Evolutionary conservation across 2,888 invertebrate species (phyloP).

Genomic region (Tenthredo distinguenda): DNA sequence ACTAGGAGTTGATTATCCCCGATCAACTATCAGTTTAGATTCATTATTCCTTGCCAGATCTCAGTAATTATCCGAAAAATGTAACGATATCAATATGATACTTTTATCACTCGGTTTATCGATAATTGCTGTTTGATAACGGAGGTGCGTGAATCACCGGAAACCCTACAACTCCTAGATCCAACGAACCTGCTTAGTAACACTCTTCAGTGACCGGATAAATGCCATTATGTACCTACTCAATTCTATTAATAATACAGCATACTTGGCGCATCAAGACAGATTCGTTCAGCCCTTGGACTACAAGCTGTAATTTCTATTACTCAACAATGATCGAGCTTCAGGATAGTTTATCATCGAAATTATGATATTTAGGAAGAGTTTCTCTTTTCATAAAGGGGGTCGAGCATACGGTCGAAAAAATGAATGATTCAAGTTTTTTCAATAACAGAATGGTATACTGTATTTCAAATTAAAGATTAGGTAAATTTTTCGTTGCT

Average conservation of each 20-base stretch:
- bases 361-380: background rate
- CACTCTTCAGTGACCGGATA: background rate
- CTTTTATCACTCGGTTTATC: background rate
- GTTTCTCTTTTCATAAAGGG: background rate
- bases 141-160: background rate
- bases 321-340: background rate
- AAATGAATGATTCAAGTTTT: background rate
- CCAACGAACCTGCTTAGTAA: background rate
- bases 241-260: constrained; percentile 9
- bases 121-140: background rate
- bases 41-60: too few species aligned
- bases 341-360: background rate
- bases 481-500: background rate
- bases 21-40: background rate
- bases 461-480: background rate
- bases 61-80: background rate
- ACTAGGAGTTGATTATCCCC: background rate
- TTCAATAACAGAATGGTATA: background rate
- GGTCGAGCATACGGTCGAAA: background rate
- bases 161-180: background rate
- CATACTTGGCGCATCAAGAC: background rate
- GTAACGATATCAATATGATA: background rate
- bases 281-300: background rate
- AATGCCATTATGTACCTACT: background rate
- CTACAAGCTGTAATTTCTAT: background rate